These are phyloP conservation scores for Tauraco erythrolophus DNA, from an alignment of 2,113 vertebrate species.

Conservation along the genomic window DNA sequence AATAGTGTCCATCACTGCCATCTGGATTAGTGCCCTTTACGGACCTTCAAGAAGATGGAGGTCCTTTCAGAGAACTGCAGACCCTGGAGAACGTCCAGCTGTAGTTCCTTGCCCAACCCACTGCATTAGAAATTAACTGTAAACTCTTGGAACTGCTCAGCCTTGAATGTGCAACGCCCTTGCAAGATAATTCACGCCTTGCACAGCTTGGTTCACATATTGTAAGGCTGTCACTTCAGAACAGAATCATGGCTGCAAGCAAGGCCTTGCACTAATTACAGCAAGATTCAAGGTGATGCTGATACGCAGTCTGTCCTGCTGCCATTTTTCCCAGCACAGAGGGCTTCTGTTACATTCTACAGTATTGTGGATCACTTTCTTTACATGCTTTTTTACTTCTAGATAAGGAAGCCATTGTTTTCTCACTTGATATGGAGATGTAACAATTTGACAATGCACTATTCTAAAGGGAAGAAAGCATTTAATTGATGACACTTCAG, in stretches of 20 bases:
- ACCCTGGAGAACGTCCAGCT: slow-evolving; percentile 75
- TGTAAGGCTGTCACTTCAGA: neutral
- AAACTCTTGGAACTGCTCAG: neutral
- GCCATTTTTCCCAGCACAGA: neutral
- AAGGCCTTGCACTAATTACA: neutral
- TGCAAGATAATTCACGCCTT: neutral
- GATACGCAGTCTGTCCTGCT: neutral
- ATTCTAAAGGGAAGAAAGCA: neutral
- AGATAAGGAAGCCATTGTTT: neutral
- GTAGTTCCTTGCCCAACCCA: slow-evolving; percentile 74
- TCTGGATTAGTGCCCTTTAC: neutral
- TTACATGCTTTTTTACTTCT: neutral
- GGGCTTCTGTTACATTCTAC: neutral
- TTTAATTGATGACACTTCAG: neutral
- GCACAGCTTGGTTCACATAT: neutral
- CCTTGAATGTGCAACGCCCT: neutral
- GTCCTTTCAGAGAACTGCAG: slow-evolving; percentile 82
- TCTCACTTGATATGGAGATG: neutral
- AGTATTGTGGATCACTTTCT: neutral
- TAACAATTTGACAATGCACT: neutral
- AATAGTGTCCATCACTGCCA: neutral
- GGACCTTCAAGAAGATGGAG: slow-evolving; percentile 73
- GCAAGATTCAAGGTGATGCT: neutral
- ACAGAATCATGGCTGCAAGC: neutral
- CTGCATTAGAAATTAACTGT: neutral